phyloP scores from a whole-genome alignment of 2,888 invertebrate genomes.

The Tachina grossa region DNA sequence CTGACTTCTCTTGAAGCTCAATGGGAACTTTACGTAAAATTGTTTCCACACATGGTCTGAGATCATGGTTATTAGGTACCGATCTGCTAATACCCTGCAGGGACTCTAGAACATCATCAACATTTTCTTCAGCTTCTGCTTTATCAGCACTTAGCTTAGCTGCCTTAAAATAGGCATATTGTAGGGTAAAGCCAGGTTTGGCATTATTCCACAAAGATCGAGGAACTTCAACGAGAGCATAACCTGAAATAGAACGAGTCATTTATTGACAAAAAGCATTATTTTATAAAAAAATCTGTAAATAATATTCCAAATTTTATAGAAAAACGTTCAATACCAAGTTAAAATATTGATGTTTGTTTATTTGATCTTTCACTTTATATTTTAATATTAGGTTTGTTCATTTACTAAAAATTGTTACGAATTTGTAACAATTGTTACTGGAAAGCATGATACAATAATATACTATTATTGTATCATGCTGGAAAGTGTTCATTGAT shows the following conservation, averaged over 20 bases:
- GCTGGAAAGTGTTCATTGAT: no score
- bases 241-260: slow-evolving; percentile 83
- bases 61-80: slow-evolving; percentile 89
- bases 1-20: slow-evolving; percentile 89
- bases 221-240: slow-evolving; percentile 97
- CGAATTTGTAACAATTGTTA: no score
- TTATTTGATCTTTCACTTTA: no score
- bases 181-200: slow-evolving; percentile 91
- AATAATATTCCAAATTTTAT: no score
- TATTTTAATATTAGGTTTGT: no score
- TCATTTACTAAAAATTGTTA: no score
- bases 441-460: no score
- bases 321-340: no score
- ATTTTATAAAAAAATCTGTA: neutral
- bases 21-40: slow-evolving; percentile 94
- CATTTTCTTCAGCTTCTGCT: slow-evolving; percentile 97
- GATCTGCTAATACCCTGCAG: slow-evolving; percentile 91
- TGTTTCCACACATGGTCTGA: slow-evolving; percentile 92
- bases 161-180: slow-evolving; percentile 95
- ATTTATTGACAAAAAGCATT: neutral
- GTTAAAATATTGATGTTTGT: no score
- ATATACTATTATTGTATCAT: no score
- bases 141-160: slow-evolving; percentile 97
- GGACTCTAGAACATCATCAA: slow-evolving; percentile 97
- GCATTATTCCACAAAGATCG: slow-evolving; percentile 95